phyloP scores from a whole-genome alignment of 2,797 vertebrate genomes.

The Tachyglossus aculeatus region DNA sequence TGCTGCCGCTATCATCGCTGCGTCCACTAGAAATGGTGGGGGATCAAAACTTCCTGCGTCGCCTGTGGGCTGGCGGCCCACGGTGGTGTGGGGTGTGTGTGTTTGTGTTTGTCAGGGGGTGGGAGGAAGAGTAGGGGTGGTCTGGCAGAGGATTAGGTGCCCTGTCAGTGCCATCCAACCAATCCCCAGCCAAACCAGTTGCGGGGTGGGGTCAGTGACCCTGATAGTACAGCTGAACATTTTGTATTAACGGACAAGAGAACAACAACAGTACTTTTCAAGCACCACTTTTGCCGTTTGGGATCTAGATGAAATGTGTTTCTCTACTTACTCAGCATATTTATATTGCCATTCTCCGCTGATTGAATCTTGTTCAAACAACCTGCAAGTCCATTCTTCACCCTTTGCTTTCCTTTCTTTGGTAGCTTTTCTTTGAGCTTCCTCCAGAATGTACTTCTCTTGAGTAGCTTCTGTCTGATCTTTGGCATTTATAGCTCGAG shows the following conservation, averaged over 20 bases:
- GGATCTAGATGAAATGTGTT: background rate
- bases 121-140: too few species aligned
- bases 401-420: conserved; percentile 90
- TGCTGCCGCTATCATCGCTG: too few species aligned
- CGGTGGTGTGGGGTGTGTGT: too few species aligned
- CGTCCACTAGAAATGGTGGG: too few species aligned
- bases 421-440: conserved; percentile 90
- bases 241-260: background rate
- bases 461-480: conserved; percentile 97
- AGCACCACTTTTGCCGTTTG: background rate
- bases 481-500: conserved; percentile 94
- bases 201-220: too few species aligned
- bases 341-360: conserved; percentile 96
- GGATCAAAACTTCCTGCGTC: too few species aligned
- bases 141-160: too few species aligned
- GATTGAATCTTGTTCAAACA: conserved; percentile 91
- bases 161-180: too few species aligned
- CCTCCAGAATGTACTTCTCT: conserved; percentile 94
- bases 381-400: conserved; percentile 88
- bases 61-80: too few species aligned
- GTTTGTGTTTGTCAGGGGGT: too few species aligned
- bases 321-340: conserved; percentile 91
- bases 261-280: background rate
- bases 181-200: too few species aligned
- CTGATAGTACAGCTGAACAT: too few species aligned